A percentile compares a stretch with the other conserved stretches of the same genome.
phyloP scores from a whole-genome alignment of 2,797 vertebrate species.

The Aeoliscus strigatus region DNA sequence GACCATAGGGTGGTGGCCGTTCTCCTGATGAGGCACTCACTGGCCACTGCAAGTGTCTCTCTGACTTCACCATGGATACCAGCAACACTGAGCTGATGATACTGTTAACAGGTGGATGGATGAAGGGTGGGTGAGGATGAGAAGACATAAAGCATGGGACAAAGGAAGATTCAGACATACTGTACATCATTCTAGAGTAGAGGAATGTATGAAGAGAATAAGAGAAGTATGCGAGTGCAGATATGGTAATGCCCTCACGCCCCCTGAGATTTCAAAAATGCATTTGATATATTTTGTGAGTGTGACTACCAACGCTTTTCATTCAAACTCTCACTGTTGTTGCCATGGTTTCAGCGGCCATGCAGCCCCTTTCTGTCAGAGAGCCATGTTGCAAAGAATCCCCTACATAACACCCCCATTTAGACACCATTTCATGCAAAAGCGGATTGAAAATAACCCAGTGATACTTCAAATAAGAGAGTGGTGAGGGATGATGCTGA shows the following conservation, averaged over 20 bases:
- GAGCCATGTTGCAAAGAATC: conserved; percentile 33
- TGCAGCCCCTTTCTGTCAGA: conserved; percentile 31
- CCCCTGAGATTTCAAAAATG: conserved; percentile 28
- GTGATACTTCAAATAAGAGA: conserved; percentile 12
- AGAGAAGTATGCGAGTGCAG: conserved; percentile 11
- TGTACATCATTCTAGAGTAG: neutral
- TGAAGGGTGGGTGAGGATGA: neutral
- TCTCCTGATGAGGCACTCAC: conserved; percentile 69
- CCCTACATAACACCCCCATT: conserved; percentile 19
- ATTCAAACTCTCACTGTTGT: conserved; percentile 29
- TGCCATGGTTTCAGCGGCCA: conserved; percentile 57
- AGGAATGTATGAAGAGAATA: conserved; percentile 12
- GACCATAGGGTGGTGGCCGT: conserved; percentile 71
- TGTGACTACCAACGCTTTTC: conserved; percentile 15
- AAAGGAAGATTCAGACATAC: neutral
- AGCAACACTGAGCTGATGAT: conserved; percentile 72
- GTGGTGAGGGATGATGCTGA: conserved; percentile 4
- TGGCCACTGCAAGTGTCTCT: conserved; percentile 75
- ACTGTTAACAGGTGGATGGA: conserved; percentile 72
- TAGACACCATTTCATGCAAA: conserved; percentile 34
- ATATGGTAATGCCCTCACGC: conserved; percentile 12
- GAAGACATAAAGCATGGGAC: conserved; percentile 2
- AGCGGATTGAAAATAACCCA: conserved; percentile 13
- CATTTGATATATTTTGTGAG: conserved; percentile 48
- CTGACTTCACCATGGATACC: conserved; percentile 75